Evolutionary conservation across 2,797 vertebrate species (phyloP).

Genomic region (Rhadinocentrus ornatus): DNA sequence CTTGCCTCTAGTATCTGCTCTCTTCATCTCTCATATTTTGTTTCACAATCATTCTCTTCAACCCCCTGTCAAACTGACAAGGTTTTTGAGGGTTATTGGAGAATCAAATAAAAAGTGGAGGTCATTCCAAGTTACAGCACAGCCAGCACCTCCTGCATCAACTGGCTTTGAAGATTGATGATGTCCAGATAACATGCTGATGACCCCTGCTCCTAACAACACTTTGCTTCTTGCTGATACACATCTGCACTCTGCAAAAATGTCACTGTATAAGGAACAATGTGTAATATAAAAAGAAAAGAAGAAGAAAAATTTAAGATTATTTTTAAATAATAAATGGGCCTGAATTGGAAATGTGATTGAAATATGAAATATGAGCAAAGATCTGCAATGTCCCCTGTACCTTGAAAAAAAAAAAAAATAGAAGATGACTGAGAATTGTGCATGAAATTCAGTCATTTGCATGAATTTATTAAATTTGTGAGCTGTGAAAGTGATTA

Average conservation of each 20-base stretch:
- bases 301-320: constrained; percentile 22
- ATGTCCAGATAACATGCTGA: constrained; percentile 11
- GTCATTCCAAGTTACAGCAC: constrained; percentile 9
- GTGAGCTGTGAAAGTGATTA: background rate
- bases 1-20: background rate
- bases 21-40: constrained; percentile 1
- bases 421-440: background rate
- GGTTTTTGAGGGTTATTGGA: constrained; percentile 17
- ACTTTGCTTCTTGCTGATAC: constrained; percentile 6
- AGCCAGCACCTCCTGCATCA: background rate
- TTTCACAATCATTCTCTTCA: constrained; percentile 7
- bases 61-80: constrained; percentile 8
- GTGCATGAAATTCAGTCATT: background rate
- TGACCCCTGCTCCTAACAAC: constrained; percentile 1
- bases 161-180: background rate
- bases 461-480: background rate
- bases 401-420: background rate
- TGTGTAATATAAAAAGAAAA: constrained; percentile 21
- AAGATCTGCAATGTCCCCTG: constrained; percentile 17
- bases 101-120: constrained; percentile 31
- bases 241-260: constrained; percentile 6
- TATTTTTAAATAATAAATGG: constrained; percentile 58
- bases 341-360: constrained; percentile 49
- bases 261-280: background rate
- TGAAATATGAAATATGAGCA: constrained; percentile 42